Evolutionary conservation across 1,140 invertebrate species (phyloP).

Genomic region (Drosophila grimshawi): DNA sequence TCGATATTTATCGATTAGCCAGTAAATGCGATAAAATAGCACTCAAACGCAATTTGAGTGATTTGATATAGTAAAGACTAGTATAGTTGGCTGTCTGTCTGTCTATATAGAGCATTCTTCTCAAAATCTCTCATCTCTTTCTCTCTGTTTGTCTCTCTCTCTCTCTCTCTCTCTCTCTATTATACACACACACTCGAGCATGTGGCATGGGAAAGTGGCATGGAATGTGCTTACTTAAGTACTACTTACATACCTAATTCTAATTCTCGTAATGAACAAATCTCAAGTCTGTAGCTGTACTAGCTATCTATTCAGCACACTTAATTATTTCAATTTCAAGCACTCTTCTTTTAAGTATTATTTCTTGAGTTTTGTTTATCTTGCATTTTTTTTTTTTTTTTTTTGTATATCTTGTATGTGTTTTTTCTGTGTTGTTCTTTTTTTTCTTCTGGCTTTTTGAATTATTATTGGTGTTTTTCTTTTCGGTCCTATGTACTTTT

Average conservation of each 20-base stretch:
- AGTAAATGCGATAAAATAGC: too few relatives aligned
- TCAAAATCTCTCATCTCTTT: too few relatives aligned
- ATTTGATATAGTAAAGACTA: too few relatives aligned
- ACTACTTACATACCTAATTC: background rate
- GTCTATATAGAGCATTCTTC: too few relatives aligned
- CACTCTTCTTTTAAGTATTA: conserved; percentile 1
- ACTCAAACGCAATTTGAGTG: too few relatives aligned
- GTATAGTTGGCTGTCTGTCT: background rate
- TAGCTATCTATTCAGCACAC: background rate
- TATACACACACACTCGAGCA: background rate
- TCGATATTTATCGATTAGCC: too few relatives aligned
- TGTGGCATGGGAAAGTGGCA: background rate
- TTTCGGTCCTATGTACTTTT: conserved; percentile 44
- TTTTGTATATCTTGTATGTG: conserved; percentile 6
- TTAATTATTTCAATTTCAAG: conserved; percentile 1
- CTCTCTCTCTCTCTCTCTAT: background rate
- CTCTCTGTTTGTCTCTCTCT: too few relatives aligned
- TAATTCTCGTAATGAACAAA: background rate
- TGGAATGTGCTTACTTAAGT: background rate
- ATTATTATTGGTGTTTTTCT: conserved; percentile 44
- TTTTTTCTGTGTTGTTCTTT: conserved; percentile 35
- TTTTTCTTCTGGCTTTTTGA: conserved; percentile 16
- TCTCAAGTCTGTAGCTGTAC: background rate
- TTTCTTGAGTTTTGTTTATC: background rate
- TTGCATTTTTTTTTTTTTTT: background rate